Conservation (phyloP, 2,113 vertebrate genomes). For the Pagrus major region DNA sequence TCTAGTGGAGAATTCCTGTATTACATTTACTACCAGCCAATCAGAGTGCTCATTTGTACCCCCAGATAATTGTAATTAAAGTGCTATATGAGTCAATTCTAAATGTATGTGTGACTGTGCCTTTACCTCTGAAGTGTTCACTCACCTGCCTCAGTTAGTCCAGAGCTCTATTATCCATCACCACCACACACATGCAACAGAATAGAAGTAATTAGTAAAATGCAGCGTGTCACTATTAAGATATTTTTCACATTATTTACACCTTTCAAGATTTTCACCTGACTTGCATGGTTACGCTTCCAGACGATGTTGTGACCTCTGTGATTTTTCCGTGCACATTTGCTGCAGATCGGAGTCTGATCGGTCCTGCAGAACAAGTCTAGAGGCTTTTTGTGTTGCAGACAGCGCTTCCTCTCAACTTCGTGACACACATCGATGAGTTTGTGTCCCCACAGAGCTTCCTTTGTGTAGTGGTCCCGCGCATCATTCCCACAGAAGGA, state of each 20-base stretch:
- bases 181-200: not conserved
- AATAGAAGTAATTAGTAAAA: not conserved
- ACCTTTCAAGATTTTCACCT: constrained; percentile 1
- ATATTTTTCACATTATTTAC: not conserved
- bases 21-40: not conserved
- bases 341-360: constrained; percentile 35
- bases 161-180: not conserved
- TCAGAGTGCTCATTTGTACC: not conserved
- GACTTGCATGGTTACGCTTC: not conserved
- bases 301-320: constrained; percentile 30
- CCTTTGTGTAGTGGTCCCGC: constrained; percentile 11
- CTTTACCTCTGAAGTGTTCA: not conserved
- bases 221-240: not conserved
- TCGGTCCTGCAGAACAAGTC: constrained; percentile 27
- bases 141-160: not conserved
- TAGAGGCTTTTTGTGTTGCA: not conserved
- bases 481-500: constrained; percentile 26
- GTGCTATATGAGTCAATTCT: not conserved
- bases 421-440: not conserved
- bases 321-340: constrained; percentile 22
- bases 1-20: not conserved
- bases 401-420: not conserved
- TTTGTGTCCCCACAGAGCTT: constrained; percentile 2
- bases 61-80: not conserved
- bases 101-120: not conserved